Conservation (phyloP, 2,888 invertebrate species). For the Ectemnius continuus region DNA sequence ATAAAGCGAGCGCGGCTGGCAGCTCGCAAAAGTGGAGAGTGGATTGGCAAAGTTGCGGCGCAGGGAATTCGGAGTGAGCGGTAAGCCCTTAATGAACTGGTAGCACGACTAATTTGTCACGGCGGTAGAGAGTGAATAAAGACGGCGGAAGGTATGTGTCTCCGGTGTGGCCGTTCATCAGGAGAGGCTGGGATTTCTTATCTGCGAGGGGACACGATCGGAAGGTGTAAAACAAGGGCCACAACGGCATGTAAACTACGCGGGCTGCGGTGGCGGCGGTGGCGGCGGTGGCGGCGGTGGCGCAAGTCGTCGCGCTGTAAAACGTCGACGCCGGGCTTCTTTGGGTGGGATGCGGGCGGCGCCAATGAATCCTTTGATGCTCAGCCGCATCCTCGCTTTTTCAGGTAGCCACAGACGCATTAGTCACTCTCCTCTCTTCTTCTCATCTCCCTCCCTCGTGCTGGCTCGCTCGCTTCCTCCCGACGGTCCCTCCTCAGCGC, state of each 20-base stretch:
- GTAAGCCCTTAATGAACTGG: slow-evolving; percentile 1
- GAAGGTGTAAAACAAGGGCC: slow-evolving; percentile 36
- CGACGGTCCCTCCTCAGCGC: slow-evolving; percentile 42
- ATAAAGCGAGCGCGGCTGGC: slow-evolving; percentile 21
- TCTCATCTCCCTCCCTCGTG: slow-evolving; percentile 35
- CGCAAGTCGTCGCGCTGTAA: slow-evolving; percentile 30
- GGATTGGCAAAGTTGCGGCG: background rate
- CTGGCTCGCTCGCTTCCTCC: slow-evolving; percentile 29
- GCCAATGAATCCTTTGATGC: slow-evolving; percentile 77
- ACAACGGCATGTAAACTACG: slow-evolving; percentile 47
- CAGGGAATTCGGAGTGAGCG: too few species aligned
- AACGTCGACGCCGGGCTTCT: slow-evolving; percentile 51
- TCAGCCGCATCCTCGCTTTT: slow-evolving; percentile 72
- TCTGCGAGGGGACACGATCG: slow-evolving; percentile 13
- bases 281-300: too few species aligned
- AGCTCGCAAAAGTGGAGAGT: background rate
- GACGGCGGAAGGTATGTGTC: slow-evolving; percentile 19
- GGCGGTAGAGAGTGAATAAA: slow-evolving; percentile 29
- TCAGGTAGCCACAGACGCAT: slow-evolving; percentile 78
- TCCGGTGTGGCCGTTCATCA: slow-evolving; percentile 4
- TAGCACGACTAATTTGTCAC: slow-evolving; percentile 25
- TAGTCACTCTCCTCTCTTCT: slow-evolving; percentile 75
- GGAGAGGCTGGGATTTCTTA: background rate
- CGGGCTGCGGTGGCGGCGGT: slow-evolving; percentile 39
- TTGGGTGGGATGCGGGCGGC: slow-evolving; percentile 68